Evolutionary conservation across 2,797 vertebrate genomes (phyloP), one percentile per base, ranked within the genome.

Genomic region (Anas bahamensis): DNA sequence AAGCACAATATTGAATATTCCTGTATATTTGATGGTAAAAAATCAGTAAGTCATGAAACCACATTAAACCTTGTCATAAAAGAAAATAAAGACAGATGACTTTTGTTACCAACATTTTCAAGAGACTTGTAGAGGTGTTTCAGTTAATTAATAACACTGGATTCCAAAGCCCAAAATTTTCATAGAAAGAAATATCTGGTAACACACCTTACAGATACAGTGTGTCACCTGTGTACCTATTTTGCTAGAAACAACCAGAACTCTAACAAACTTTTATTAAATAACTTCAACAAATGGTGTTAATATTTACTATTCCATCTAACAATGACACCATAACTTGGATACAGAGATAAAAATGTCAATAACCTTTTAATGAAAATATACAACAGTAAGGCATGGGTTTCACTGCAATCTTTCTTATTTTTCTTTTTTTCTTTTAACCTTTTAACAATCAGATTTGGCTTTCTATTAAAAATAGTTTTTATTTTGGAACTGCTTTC

Each of bases 311-410:
- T 78, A 83, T 81, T 89, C 59, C 53, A 89, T 86, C 26, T 72
- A 89, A 82, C 55, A 93, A 72, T 70, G 60, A 83, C 5, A 5
- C 70, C 63, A 56, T 21, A 94, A 71, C 59, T 92, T 83, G 82
- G n/a, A 68, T 23, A 92, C 9, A 89, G 41, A 80, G 22, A 59
- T 37, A 78, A 90, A 91, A 87, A 90, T 60, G 52, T 89, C 92
- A 91, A 52, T 56, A 94, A 89, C 10, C 13, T 93, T 93, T 88
- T 79, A 80, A 95, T 82, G 71, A 88, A 90, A 94, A 88, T 83
- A 90, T 46, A 63, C 19, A 84, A 61, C 28, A 72, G 26, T 66
- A 85, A 91, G 31, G 61, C 93, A 96, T 95, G 70, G 56, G 87
- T 77, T 92, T 90, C 93, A 94, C 90, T 79, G 90, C 84, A 92